Base-by-base conservation (phyloP, 2,113 vertebrate genomes). In the Promerops cafer region DNA sequence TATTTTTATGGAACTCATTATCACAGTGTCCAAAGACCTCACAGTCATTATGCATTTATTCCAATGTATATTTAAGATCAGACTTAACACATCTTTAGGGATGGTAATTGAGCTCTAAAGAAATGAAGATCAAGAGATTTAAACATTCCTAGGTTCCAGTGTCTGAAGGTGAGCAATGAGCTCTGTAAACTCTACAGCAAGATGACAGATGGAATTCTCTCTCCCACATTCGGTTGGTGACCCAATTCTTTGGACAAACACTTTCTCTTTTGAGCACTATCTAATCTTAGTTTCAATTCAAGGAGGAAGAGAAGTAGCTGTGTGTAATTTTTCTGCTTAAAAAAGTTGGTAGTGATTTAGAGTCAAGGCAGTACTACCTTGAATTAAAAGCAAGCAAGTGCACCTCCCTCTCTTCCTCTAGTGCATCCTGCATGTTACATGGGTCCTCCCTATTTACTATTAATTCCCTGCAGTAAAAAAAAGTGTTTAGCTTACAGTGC, bases 1-100 rank as follows among this genome's bases (percentile, higher is more conserved):
- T 92, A 66, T 78, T 92, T 95, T 92, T 87, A 94, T 75, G 42
- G 39, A 80, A 70, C 22, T 90, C 86, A 86, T 96, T 96, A 93
- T 77, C 16, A 35, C 26, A 83, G 21, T 86, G 63, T 83, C 88
- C 4, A 0, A 90, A 83, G 45, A 92, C 45, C 11, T 92, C 60
- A 70, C 15, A 70, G 70, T 75, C 83, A 87, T 90, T 95, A 92
- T 66, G 40, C 33, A 92, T 95, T 95, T 92, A 87, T 91, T 89
- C 47, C 69, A 84, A 89, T 90, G 53, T 93, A 92, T 90, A 93
- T 96, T 93, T 89, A 89, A 95, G 86, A 60, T 89, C 4, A 87
- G 59, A 61, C 26, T 86, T 94, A 83, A 57, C 12, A 74, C 9
- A 31, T 90, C 83, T 89, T 89, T 90, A 94, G 27, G 13, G 54